Base-by-base conservation (phyloP, 1,140 invertebrate genomes). In the Drosophila nebulosa region DNA sequence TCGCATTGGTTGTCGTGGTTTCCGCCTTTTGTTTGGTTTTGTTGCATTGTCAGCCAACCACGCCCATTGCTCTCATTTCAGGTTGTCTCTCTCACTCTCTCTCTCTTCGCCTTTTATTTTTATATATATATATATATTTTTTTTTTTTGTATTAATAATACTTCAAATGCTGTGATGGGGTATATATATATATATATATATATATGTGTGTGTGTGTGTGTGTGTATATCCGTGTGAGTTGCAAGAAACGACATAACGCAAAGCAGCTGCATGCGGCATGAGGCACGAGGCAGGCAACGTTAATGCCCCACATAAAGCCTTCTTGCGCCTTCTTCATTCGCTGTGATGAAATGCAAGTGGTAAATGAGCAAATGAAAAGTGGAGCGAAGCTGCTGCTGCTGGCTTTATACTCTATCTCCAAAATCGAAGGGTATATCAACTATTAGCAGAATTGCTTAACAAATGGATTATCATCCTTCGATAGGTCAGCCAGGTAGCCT, bases 1-100 rank as follows among this genome's bases (percentile, higher is more conserved):
- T 59, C 58, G 72, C 55, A 65, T 76, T 76, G 73, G 73, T 76
- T 76, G 73, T 76, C 73, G 72, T 76, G 73, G 73, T 76, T 76
- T 76, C 73, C 73, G 73, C 46, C 68, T 76, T 75, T 76, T 76
- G 73, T 76, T 76, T 76, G 75, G 64, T 76, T 75, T 63, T 76
- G 51, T 66, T 60, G 35, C 73, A 75, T 76, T 75, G 72, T 69
- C 73, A 75, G 39, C 39, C 16, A 66, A 58, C 71, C 72, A 68
- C 72, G 72, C 71, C 71, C 71, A 74, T 51, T 75, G 72, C 57
- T 60, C 72, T 53, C 71, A 68, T 75, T 75, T 64, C 35, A 22
- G 26, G 30, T 14, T 51, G 21, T 51, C 57, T n/a, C 36, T 24
- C 4, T n/a, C n/a, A n/a, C n/a, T 51, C 57, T n/a, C 36, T 24